A percentile compares a stretch with the other conserved stretches of the same genome.
phyloP scores from a whole-genome alignment of 2,888 invertebrate genomes.

The Drosophila vallismaia region DNA sequence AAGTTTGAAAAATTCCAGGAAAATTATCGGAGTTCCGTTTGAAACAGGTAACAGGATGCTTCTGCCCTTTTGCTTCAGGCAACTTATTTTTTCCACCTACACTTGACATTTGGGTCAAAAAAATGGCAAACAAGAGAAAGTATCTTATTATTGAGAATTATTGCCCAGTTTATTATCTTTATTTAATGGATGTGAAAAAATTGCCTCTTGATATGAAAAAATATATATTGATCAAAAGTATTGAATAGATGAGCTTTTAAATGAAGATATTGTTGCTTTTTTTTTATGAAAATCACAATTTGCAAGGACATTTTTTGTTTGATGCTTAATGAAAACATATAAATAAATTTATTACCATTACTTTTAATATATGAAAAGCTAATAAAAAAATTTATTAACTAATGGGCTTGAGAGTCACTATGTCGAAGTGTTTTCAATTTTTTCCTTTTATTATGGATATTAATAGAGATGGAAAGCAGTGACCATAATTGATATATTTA shows the following conservation, averaged over 20 bases:
- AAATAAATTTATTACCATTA: neutral
- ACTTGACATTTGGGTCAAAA: neutral
- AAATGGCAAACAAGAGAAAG: neutral
- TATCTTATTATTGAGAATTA: neutral
- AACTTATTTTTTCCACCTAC: slow-evolving; percentile 1
- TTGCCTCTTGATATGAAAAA: neutral
- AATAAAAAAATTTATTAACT: slow-evolving; percentile 3
- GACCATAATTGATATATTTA: slow-evolving; percentile 5
- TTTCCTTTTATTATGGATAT: neutral
- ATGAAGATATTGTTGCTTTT: neutral
- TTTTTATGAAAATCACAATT: neutral
- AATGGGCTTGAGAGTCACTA: neutral
- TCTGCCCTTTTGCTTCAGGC: slow-evolving; percentile 6
- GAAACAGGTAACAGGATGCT: slow-evolving; percentile 17
- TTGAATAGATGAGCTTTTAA: neutral
- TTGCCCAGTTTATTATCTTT: neutral
- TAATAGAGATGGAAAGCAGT: neutral
- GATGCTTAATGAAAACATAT: neutral
- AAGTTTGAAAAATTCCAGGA: slow-evolving; percentile 12
- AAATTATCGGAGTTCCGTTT: neutral
- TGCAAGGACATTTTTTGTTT: neutral
- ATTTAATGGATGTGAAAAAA: neutral
- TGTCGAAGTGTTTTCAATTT: neutral
- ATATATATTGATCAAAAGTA: neutral
- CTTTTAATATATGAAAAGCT: neutral